These are phyloP conservation scores for Acanthosepion esculentum DNA, from an alignment of 2,888 invertebrate genomes.

Conservation along the genomic window DNA sequence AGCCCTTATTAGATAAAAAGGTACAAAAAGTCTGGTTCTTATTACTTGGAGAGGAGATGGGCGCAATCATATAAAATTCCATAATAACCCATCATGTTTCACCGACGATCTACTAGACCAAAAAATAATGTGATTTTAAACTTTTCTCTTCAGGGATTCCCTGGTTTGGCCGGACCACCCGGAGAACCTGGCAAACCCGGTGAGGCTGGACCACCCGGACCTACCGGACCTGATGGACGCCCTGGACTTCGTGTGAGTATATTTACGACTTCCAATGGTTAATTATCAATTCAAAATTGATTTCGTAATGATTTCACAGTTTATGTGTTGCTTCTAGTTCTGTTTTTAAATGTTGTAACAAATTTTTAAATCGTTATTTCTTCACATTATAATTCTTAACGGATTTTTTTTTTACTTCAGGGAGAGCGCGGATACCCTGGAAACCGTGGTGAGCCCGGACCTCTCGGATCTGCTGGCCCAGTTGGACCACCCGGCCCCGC, in stretches of 20 bases:
- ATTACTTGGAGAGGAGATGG: too few relatives aligned
- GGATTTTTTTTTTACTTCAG: slow-evolving; percentile 51
- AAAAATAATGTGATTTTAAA: too few relatives aligned
- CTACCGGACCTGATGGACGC: slow-evolving; percentile 41
- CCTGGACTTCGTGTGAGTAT: neutral
- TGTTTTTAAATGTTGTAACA: too few relatives aligned
- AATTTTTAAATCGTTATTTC: neutral
- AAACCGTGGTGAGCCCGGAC: slow-evolving; percentile 63
- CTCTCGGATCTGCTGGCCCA: slow-evolving; percentile 60
- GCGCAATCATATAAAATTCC: too few relatives aligned
- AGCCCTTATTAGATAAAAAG: too few relatives aligned
- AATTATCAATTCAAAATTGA: too few relatives aligned
- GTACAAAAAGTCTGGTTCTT: too few relatives aligned
- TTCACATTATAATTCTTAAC: neutral
- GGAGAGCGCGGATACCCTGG: slow-evolving; percentile 68
- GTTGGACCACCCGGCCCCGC: slow-evolving; percentile 61
- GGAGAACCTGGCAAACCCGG: slow-evolving; percentile 69
- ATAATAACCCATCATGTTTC: too few relatives aligned
- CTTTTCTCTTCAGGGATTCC: neutral
- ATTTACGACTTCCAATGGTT: neutral
- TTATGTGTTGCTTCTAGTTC: neutral
- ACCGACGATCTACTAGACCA: too few relatives aligned
- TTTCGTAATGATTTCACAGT: too few relatives aligned
- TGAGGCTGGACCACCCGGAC: slow-evolving; percentile 54
- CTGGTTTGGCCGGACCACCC: slow-evolving; percentile 77